A percentile compares a stretch with the other conserved stretches of the same genome.
phyloP scores from a whole-genome alignment of 2,113 vertebrate species.

The Sinocyclocheilus anshuiensis region DNA sequence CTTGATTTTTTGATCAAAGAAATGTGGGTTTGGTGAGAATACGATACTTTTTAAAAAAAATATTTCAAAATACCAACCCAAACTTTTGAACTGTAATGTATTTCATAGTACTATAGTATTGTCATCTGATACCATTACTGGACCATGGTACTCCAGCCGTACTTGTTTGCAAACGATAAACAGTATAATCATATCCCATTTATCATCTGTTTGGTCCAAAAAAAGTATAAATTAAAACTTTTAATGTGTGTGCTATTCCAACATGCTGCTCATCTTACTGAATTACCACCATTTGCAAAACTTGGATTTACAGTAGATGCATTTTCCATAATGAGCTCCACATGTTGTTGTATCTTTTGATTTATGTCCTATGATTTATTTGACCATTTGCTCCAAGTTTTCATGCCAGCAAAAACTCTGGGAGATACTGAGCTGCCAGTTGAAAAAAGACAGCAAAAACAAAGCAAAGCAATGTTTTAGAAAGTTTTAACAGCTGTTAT shows the following conservation, averaged over 20 bases:
- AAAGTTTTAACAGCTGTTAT: slow-evolving; percentile 38
- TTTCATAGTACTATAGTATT: neutral
- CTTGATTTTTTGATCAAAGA: too few relatives aligned
- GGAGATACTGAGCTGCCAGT: neutral
- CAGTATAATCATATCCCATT: neutral
- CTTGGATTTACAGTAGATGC: neutral
- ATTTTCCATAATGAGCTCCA: neutral
- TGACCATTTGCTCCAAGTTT: slow-evolving; percentile 15
- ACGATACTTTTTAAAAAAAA: neutral
- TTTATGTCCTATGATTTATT: neutral
- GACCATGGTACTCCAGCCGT: neutral
- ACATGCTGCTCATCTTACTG: slow-evolving; percentile 1
- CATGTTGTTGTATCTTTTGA: neutral
- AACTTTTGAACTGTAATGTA: neutral
- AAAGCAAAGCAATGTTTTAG: slow-evolving; percentile 6
- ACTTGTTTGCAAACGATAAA: neutral
- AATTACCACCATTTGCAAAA: neutral
- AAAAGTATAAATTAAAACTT: neutral
- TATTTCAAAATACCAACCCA: neutral
- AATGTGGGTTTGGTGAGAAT: neutral
- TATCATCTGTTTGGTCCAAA: neutral
- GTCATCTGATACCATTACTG: neutral
- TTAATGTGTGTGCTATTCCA: neutral
- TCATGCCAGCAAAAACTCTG: neutral
- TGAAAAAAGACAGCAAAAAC: neutral